A percentile compares a stretch with the other conserved stretches of the same genome.
Conservation (phyloP, 1,140 invertebrate genomes). For the Eupristina koningsbergeri region DNA sequence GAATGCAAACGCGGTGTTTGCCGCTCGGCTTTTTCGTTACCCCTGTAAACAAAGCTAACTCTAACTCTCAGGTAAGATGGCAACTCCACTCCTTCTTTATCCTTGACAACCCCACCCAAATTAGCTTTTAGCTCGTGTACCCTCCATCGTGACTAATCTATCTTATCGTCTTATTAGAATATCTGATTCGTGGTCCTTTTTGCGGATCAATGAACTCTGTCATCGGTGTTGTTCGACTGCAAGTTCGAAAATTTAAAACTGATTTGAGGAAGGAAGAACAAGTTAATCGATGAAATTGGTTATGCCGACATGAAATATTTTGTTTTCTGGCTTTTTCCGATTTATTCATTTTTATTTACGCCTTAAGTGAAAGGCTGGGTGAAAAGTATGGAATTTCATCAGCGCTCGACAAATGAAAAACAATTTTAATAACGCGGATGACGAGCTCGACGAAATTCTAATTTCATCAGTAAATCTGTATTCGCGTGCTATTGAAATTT, state of each 20-base stretch:
- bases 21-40: background rate
- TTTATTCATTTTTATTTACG: background rate
- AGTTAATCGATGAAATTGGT: background rate
- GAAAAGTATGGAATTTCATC: background rate
- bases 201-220: too few relatives aligned
- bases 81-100: too few relatives aligned
- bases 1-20: conserved; percentile 28
- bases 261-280: background rate
- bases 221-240: too few relatives aligned
- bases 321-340: background rate
- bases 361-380: background rate
- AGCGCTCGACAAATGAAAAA: background rate
- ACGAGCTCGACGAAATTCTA: background rate
- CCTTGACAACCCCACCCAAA: too few relatives aligned
- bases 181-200: background rate
- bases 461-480: background rate
- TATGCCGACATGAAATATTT: background rate
- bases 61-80: too few relatives aligned
- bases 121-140: background rate
- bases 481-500: background rate
- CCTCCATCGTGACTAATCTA: background rate
- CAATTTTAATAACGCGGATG: background rate
- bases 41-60: conserved; percentile 7
- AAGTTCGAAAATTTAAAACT: too few relatives aligned
- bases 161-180: background rate